These are phyloP conservation scores for Hepsetus odoe DNA, from an alignment of 2,113 vertebrate genomes.

Conservation along the genomic window DNA sequence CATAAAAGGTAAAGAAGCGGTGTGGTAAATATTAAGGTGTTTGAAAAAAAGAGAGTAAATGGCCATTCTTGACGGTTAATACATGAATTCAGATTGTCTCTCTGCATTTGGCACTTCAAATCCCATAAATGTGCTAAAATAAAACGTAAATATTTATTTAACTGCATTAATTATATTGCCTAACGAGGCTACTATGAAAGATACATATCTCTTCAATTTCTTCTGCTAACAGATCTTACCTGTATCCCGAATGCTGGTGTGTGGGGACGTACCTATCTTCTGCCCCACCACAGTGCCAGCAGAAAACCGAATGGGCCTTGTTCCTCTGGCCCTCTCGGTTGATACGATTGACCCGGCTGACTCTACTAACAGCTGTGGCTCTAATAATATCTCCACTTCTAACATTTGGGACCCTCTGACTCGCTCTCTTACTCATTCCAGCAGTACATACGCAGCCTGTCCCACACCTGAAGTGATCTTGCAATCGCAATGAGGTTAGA, in stretches of 20 bases:
- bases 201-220: too few species aligned
- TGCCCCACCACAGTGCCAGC: slow-evolving; percentile 51
- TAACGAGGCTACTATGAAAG: too few species aligned
- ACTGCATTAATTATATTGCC: too few species aligned
- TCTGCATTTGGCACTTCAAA: too few species aligned
- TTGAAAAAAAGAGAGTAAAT: too few species aligned
- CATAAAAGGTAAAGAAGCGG: too few species aligned
- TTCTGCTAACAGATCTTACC: slow-evolving; percentile 61
- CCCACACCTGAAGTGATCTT: slow-evolving; percentile 1
- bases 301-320: slow-evolving; percentile 56
- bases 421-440: not conserved
- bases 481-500: not conserved
- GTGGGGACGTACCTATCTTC: slow-evolving; percentile 59
- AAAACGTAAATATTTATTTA: too few species aligned
- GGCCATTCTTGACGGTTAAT: too few species aligned
- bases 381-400: slow-evolving; percentile 53
- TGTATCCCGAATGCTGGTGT: slow-evolving; percentile 47
- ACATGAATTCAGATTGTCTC: too few species aligned
- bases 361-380: slow-evolving; percentile 22
- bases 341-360: slow-evolving; percentile 9
- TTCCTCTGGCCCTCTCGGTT: not conserved
- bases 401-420: slow-evolving; percentile 31
- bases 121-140: too few species aligned
- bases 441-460: not conserved
- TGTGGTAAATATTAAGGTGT: too few species aligned